Base-by-base conservation (phyloP, 2,113 vertebrate species). In the Leuciscus idus region DNA sequence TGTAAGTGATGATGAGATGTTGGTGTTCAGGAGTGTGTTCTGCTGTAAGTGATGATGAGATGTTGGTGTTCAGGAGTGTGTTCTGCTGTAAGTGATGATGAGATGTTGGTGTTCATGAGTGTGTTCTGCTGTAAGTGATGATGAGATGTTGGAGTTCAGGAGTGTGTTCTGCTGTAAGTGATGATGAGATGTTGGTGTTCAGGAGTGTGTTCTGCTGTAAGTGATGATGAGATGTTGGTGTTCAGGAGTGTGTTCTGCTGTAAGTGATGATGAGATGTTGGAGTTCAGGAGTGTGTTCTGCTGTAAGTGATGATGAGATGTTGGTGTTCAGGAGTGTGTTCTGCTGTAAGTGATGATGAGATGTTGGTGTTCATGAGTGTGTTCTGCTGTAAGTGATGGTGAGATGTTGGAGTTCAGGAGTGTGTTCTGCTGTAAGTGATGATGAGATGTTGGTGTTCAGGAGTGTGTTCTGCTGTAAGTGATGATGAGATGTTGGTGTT, bases 301-400 rank as follows among this genome's bases (percentile, higher is more conserved):
- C 84, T 93, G 93, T 86, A 95, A 96, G 95, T 94, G 94, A 97
- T 95, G 96, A 26, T 26, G 26, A 26, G 26, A 26, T 26, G 26
- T 26, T 26, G 26, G 26, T 26, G 26, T 43, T 43, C 7, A 8
- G 1, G 1, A 43, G 39, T 39, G 39, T 39, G 6, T 39, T 6
- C 0, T 1, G 23, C 84, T 93, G 93, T 86, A 95, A 96, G 95
- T 94, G 94, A 97, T 95, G 96, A 26, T 26, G 26, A 26, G 26
- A 26, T 26, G 26, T 26, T 26, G 26, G 26, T 26, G 26, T 43
- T 43, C 7, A 8, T 0, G 1, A 43, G 39, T 39, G 39, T 39
- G 6, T 39, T 6, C 0, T 1, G 23, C 84, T 93, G 93, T 86
- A 95, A 96, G 95, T 94, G 94, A 97, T 95, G 96, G 96, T 96